Conservation (phyloP, 2,797 vertebrate genomes). For the Nannoperca australis region DNA sequence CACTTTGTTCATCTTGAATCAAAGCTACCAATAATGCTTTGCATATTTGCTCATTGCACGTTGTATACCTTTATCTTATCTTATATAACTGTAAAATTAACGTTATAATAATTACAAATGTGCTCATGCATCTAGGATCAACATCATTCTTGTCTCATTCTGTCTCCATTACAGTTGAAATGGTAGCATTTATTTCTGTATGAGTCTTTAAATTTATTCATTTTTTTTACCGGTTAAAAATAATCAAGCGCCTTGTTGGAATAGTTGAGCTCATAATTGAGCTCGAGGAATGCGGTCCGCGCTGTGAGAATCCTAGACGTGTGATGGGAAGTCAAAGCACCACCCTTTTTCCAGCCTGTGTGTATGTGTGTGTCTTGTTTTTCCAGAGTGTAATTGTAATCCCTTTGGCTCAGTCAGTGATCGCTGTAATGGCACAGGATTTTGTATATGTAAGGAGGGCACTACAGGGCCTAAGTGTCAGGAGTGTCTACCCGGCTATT, state of each 20-base stretch:
- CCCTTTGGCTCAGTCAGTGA: slow-evolving; percentile 96
- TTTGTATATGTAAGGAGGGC: slow-evolving; percentile 99
- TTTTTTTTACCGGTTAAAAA: slow-evolving; percentile 5
- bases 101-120: slow-evolving; percentile 33
- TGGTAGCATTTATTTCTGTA: slow-evolving; percentile 75
- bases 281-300: slow-evolving; percentile 37
- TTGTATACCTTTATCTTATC: slow-evolving; percentile 21
- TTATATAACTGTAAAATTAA: slow-evolving; percentile 12
- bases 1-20: slow-evolving; percentile 52
- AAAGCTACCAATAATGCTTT: slow-evolving; percentile 70
- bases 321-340: slow-evolving; percentile 78
- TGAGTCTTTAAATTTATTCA: slow-evolving; percentile 54
- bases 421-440: slow-evolving; percentile 99
- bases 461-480: slow-evolving; percentile 96
- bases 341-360: slow-evolving; percentile 83
- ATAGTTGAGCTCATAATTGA: slow-evolving; percentile 37
- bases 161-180: slow-evolving; percentile 81
- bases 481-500: slow-evolving; percentile 97
- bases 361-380: slow-evolving; percentile 93
- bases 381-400: slow-evolving; percentile 99
- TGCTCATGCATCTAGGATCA: slow-evolving; percentile 55
- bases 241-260: slow-evolving; percentile 27
- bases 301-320: slow-evolving; percentile 47
- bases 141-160: slow-evolving; percentile 70
- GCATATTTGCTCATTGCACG: slow-evolving; percentile 71